A percentile compares a stretch with the other conserved stretches of the same genome.
Conservation (phyloP, 64 coral and sea anemone genomes). For the Actinia tenebrosa region DNA sequence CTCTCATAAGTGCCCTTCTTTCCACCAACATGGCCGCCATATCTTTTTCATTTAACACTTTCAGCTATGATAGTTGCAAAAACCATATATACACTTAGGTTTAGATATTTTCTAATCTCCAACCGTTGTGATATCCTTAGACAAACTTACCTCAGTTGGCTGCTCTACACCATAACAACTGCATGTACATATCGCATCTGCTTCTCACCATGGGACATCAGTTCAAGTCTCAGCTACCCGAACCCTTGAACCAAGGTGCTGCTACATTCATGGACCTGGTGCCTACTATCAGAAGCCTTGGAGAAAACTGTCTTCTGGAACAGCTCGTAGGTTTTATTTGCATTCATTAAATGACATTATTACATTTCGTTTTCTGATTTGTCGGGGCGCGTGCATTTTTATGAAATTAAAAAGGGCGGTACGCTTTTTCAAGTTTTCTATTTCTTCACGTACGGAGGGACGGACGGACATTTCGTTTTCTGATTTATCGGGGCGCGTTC, state of each 20-base stretch:
- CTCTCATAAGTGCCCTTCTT: too few species aligned
- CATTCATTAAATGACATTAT: neutral
- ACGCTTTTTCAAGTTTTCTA: neutral
- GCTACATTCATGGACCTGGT: conserved; percentile 91
- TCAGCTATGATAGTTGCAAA: too few species aligned
- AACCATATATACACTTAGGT: too few species aligned
- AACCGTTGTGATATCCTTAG: conserved; percentile 18
- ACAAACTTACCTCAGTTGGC: conserved; percentile 71
- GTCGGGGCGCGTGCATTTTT: too few species aligned
- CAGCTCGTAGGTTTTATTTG: conserved; percentile 63
- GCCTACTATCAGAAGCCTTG: conserved; percentile 77
- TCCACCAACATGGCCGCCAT: too few species aligned
- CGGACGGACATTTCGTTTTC: too few species aligned
- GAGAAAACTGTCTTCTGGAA: conserved; percentile 95
- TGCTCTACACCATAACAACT: conserved; percentile 95
- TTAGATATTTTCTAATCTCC: too few species aligned
- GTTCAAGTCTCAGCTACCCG: conserved; percentile 82
- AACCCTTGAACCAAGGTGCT: conserved; percentile 78
- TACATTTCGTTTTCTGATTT: too few species aligned
- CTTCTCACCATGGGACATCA: conserved; percentile 91
- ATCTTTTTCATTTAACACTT: too few species aligned
- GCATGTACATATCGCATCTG: conserved; percentile 94
- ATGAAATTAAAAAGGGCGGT: too few species aligned
- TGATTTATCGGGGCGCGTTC: too few species aligned
- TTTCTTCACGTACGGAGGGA: too few species aligned